Evolutionary conservation across 1,140 invertebrate species (phyloP).

Genomic region (Geopemphigus sp.): DNA sequence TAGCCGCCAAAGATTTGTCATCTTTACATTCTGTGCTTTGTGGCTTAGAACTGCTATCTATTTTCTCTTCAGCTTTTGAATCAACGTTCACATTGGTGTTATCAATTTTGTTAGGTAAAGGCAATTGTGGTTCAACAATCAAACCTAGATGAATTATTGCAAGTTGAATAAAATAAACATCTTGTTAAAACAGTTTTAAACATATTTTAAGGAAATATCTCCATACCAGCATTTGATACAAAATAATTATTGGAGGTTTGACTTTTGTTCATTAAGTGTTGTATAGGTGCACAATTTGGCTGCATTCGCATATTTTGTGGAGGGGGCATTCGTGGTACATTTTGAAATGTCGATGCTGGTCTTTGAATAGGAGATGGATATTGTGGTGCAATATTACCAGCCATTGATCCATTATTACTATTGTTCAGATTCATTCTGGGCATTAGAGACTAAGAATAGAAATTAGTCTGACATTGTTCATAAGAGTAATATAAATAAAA

Average conservation of each 20-base stretch:
- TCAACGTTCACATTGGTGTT: slow-evolving; percentile 34
- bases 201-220: neutral
- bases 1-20: slow-evolving; percentile 42
- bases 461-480: too few relatives aligned
- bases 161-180: neutral
- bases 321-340: slow-evolving; percentile 42
- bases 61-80: slow-evolving; percentile 45
- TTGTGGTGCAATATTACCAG: slow-evolving; percentile 29
- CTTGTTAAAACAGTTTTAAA: neutral
- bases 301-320: slow-evolving; percentile 45
- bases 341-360: slow-evolving; percentile 24
- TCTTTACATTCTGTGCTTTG: slow-evolving; percentile 41
- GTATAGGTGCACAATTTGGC: slow-evolving; percentile 35
- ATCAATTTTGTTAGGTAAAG: slow-evolving; percentile 42
- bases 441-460: slow-evolving; percentile 14
- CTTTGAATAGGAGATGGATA: slow-evolving; percentile 47
- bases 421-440: slow-evolving; percentile 40
- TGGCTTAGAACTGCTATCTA: slow-evolving; percentile 35
- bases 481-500: neutral
- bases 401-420: slow-evolving; percentile 29
- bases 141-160: slow-evolving; percentile 4
- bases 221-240: slow-evolving; percentile 26
- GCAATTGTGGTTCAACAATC: slow-evolving; percentile 36
- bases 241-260: slow-evolving; percentile 34
- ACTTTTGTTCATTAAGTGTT: slow-evolving; percentile 48